phyloP scores from a whole-genome alignment of 2,797 vertebrate species.

The Selene dorsalis region DNA sequence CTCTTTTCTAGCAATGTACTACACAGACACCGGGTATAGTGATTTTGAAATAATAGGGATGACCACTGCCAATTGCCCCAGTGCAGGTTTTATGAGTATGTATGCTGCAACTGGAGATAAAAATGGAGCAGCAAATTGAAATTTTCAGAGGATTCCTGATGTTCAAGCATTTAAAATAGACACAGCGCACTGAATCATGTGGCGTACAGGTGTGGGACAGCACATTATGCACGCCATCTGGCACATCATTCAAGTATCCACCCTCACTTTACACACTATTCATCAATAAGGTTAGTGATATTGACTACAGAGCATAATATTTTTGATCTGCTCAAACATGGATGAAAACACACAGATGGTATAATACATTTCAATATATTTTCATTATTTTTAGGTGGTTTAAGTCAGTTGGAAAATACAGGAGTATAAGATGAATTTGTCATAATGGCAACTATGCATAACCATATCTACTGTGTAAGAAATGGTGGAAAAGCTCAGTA shows the following conservation, averaged over 20 bases:
- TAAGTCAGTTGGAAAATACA: not conserved
- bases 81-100: constrained; percentile 16
- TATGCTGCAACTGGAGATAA: constrained; percentile 20
- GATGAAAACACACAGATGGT: not conserved
- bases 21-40: not conserved
- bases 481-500: constrained; percentile 4
- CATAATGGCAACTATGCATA: not conserved
- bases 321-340: constrained; percentile 4
- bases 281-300: constrained; percentile 16
- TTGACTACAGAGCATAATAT: not conserved
- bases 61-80: not conserved
- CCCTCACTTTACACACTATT: constrained; percentile 22
- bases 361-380: not conserved
- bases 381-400: not conserved
- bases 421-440: not conserved
- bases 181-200: constrained; percentile 38
- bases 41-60: constrained; percentile 35
- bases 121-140: constrained; percentile 14
- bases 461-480: not conserved
- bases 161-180: constrained; percentile 21
- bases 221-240: constrained; percentile 68
- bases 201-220: constrained; percentile 45
- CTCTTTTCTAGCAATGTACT: constrained; percentile 26
- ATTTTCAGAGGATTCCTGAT: constrained; percentile 17
- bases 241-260: constrained; percentile 36